phyloP scores from a whole-genome alignment of 2,113 vertebrate species.

The Verasper variegatus region DNA sequence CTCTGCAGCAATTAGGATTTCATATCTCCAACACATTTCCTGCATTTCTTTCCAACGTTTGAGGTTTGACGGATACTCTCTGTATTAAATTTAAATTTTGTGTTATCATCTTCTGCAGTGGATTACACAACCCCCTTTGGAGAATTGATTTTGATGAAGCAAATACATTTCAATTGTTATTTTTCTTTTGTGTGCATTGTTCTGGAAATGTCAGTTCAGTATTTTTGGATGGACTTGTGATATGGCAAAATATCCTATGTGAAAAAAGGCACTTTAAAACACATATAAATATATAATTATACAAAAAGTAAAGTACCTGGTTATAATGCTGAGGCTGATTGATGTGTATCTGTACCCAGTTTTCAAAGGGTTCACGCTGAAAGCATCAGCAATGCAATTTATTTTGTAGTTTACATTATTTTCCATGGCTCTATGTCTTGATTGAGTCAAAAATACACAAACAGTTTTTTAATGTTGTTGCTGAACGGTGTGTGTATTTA shows the following conservation, averaged over 20 bases:
- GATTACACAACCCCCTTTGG: not conserved
- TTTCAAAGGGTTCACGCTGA: not conserved
- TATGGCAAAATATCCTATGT: too few species aligned
- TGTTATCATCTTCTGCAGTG: too few species aligned
- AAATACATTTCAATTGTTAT: not conserved
- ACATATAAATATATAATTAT: too few species aligned
- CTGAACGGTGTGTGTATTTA: not conserved
- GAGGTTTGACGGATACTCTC: not conserved
- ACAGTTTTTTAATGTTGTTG: not conserved
- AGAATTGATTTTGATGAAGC: not conserved
- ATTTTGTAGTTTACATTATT: not conserved
- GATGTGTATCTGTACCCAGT: too few species aligned
- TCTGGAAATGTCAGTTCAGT: too few species aligned
- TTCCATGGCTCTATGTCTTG: not conserved
- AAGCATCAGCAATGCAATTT: not conserved
- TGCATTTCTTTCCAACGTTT: not conserved
- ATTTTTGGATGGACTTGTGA: too few species aligned
- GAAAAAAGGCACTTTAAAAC: too few species aligned
- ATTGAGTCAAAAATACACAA: not conserved
- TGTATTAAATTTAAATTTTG: too few species aligned
- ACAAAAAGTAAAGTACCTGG: too few species aligned
- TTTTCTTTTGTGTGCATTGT: not conserved
- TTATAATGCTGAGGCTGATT: too few species aligned
- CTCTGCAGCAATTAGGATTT: not conserved
- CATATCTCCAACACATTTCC: not conserved